These are phyloP conservation scores for Artibeus jamaicensis DNA, from an alignment of 2,797 vertebrate species.

Conservation along the genomic window DNA sequence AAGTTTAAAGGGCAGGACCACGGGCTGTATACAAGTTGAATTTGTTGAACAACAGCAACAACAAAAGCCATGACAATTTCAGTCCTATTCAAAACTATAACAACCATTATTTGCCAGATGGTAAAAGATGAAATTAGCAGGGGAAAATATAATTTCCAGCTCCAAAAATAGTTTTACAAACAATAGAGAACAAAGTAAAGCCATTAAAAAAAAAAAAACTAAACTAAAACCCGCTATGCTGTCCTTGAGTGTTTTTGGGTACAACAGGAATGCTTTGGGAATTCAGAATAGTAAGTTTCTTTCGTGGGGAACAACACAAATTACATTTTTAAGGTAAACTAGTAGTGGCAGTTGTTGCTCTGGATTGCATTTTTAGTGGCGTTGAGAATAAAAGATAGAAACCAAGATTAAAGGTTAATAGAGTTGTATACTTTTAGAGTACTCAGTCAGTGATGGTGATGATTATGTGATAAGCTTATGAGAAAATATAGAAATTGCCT, in stretches of 20 bases:
- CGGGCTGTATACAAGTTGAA: conserved; percentile 49
- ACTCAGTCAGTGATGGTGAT: neutral
- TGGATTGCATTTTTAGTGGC: conserved; percentile 36
- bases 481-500: neutral
- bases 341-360: conserved; percentile 1
- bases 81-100: conserved; percentile 74
- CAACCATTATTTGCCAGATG: conserved; percentile 79
- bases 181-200: conserved; percentile 73
- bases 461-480: neutral
- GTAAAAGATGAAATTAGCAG: conserved; percentile 76
- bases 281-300: conserved; percentile 53
- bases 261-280: conserved; percentile 20
- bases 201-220: conserved; percentile 19
- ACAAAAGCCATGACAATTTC: conserved; percentile 74
- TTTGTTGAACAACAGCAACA: conserved; percentile 76
- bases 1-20: conserved; percentile 35
- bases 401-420: neutral
- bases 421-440: neutral
- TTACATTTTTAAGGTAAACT: neutral
- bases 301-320: conserved; percentile 25
- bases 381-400: neutral
- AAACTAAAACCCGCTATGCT: neutral
- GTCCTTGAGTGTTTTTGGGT: conserved; percentile 37
- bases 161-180: conserved; percentile 77
- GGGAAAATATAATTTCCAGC: conserved; percentile 77